Base-by-base conservation (phyloP, 2,113 vertebrate genomes). In the Myrmecobius fasciatus region DNA sequence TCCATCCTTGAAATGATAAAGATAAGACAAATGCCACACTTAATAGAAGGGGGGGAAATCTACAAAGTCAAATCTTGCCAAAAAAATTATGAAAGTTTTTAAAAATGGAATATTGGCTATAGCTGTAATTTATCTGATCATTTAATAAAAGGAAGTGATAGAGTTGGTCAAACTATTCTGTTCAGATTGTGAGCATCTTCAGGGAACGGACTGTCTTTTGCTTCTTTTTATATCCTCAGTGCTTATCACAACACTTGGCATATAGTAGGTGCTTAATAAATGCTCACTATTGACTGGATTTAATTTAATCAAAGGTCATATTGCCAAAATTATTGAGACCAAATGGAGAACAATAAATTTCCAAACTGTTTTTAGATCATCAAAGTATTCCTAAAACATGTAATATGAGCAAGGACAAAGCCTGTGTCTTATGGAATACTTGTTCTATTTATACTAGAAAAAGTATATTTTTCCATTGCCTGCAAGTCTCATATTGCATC, bases 251-350 rank as follows among this genome's bases (percentile, higher is more conserved):
- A 24, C 43, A 8, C 20, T 20, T 83, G n/a, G 20, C 17, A 75
- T 20, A n/a, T 20, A n/a, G 14, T 75, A n/a, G 36, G 60, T n/a
- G 36, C 36, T 31, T 60, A 3, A 17, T 67, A 67, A 67, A 67
- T 43, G 20, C 43, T 83, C 22, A 20, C n/a, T 75, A n/a, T 75
- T 24, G 20, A 43, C n/a, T 83, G 67, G 43, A 7, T 43, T 83
- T 83, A 88, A 60, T 91, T n/a, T 60, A 36, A 0, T 93, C 91
- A 95, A 52, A 12, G 43, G 46, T 93, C 46, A 90, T 54, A 17
- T 88, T n/a, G 75, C 43, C 92, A 92, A 52, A 93, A 88, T 95
- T 51, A 92, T 89, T 31, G 49, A 94, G 46, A 89, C 25, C 89
- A 94, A 60, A 92, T 12, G 56, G 31, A 83, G 8, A 14, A 25